phyloP scores from a whole-genome alignment of 2,888 invertebrate genomes.

The Drosophila maculinotata region DNA sequence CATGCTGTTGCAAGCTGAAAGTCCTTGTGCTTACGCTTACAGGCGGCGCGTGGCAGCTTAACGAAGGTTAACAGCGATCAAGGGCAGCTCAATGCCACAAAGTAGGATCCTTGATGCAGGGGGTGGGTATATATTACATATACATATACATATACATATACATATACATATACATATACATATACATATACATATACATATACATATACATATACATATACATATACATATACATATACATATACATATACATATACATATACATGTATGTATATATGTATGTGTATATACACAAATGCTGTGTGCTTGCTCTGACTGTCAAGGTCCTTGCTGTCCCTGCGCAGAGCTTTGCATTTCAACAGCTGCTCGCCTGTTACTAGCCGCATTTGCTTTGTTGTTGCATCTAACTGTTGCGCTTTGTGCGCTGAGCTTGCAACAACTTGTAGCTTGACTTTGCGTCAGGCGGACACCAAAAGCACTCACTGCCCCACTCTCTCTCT shows the following conservation, averaged over 20 bases:
- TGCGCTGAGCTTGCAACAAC: conserved; percentile 52
- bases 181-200: background rate
- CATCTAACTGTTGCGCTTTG: conserved; percentile 72
- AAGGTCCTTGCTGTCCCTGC: conserved; percentile 25
- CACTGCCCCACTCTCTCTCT: background rate
- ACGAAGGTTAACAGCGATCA: conserved; percentile 71
- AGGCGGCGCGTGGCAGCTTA: conserved; percentile 33
- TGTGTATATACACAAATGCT: too few species aligned
- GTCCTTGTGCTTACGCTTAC: conserved; percentile 38
- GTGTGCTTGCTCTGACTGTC: conserved; percentile 30
- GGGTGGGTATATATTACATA: too few species aligned
- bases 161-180: background rate
- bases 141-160: background rate
- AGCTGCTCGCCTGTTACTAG: conserved; percentile 52
- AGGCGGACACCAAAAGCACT: conserved; percentile 4
- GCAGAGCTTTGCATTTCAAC: conserved; percentile 17
- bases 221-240: background rate
- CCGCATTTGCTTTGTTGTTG: conserved; percentile 19
- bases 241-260: background rate
- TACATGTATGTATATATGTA: background rate
- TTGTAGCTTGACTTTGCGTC: conserved; percentile 48
- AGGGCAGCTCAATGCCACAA: conserved; percentile 72
- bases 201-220: background rate
- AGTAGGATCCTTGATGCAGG: conserved; percentile 47
- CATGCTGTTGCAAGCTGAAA: conserved; percentile 17